Conservation (phyloP, 2,797 vertebrate species). For the Bryconaethiops microstoma region DNA sequence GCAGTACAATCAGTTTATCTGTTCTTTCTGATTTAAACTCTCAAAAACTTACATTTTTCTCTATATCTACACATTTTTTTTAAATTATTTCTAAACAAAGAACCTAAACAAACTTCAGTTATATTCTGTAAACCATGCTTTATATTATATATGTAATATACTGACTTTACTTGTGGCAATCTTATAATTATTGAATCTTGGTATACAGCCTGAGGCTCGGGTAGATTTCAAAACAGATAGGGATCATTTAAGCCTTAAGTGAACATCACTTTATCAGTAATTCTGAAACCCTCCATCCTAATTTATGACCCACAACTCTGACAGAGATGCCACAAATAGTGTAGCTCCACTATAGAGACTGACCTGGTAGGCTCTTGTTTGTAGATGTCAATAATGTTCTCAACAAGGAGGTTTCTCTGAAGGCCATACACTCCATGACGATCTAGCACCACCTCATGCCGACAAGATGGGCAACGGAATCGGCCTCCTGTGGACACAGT, state of each 20-base stretch:
- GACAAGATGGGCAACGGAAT: slow-evolving; percentile 90
- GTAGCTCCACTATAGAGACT: slow-evolving; percentile 9
- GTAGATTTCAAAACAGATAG: neutral
- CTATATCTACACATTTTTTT: too few species aligned
- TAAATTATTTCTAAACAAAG: too few species aligned
- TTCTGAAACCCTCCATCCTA: neutral
- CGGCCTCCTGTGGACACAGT: slow-evolving; percentile 77
- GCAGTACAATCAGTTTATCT: too few species aligned
- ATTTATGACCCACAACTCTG: neutral
- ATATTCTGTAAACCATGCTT: too few species aligned
- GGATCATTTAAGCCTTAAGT: neutral
- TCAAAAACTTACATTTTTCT: too few species aligned
- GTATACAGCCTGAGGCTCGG: neutral
- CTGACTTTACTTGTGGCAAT: too few species aligned
- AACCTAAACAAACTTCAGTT: too few species aligned
- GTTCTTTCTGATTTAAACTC: too few species aligned
- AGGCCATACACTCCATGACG: slow-evolving; percentile 88
- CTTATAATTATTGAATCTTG: too few species aligned
- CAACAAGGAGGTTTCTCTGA: slow-evolving; percentile 90
- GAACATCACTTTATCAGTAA: neutral
- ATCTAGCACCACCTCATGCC: slow-evolving; percentile 89
- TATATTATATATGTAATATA: too few species aligned
- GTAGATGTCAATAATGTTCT: slow-evolving; percentile 93
- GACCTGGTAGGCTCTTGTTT: slow-evolving; percentile 86
- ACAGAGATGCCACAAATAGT: neutral